These are phyloP conservation scores for Streptopelia turtur DNA, from an alignment of 2,797 vertebrate species.

Conservation along the genomic window DNA sequence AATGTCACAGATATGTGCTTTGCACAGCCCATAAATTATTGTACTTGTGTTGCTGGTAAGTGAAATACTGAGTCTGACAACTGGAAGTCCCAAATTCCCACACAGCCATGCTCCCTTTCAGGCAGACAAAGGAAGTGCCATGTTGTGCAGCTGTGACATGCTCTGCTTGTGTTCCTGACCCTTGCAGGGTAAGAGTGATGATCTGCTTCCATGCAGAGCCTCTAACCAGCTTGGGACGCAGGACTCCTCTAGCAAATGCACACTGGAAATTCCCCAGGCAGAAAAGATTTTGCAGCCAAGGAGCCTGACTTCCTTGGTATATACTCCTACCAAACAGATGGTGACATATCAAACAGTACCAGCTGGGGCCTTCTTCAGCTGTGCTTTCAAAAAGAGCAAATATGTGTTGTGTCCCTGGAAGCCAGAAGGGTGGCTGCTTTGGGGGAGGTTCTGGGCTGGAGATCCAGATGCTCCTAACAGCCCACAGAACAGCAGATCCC, in stretches of 20 bases:
- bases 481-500: background rate
- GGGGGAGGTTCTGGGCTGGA: background rate
- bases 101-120: background rate
- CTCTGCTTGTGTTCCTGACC: accelerated
- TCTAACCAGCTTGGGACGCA: background rate
- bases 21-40: background rate
- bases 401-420: background rate
- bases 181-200: background rate
- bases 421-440: background rate
- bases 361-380: background rate
- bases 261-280: background rate
- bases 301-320: background rate
- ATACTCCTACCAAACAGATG: background rate
- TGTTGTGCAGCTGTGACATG: accelerated
- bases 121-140: background rate
- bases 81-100: background rate
- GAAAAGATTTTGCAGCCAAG: background rate
- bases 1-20: background rate
- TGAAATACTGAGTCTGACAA: background rate
- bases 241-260: background rate
- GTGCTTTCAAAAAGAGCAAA: background rate
- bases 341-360: background rate
- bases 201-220: background rate
- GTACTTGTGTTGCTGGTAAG: background rate
- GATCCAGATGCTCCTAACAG: accelerated